Evolutionary conservation across 2,797 vertebrate genomes (phyloP), one percentile per base, ranked within the genome.

Genomic region (Alca torda): DNA sequence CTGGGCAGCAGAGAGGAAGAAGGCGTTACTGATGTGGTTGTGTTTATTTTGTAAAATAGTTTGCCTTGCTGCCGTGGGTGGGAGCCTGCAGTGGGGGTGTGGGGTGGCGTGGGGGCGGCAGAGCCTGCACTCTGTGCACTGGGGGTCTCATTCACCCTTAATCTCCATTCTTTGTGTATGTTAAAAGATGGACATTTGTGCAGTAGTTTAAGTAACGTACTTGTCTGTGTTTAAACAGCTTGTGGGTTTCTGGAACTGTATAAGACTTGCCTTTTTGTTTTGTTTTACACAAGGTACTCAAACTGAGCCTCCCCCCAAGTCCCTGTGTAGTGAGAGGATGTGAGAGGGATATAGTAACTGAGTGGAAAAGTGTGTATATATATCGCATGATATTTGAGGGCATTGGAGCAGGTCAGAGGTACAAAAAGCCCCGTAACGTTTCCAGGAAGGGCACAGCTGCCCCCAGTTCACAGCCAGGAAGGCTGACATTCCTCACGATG

Each of bases 21-120:
- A 91, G 82, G 74, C 19, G 59, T 51, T 72, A 45, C 54, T 26
- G 87, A 21, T 70, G 41, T 41, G 60, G 37, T 67, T 85, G 61
- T 69, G 92, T 92, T 94, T 78, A 59, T 94, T 97, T 59, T 79
- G 77, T 79, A 37, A 76, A 89, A 64, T 12, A 93, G 87, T 86
- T 95, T 51, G 87, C 43, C 3, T 84, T 84, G 25, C 73, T 89
- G 45, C 53, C 7, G 76, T 59, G 79, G 33, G n/a, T 37, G 10
- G 43, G 91, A 95, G 69, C 11, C 57, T 4, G 48, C 54, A 8
- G 54, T 3, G 43, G 87, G 8, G 25, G 83, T 13, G 0, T 3
- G 24, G 3, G 13, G 1, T 23, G 72, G 68, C 84, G 12, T 68
- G 37, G 37, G 39, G 60, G 11, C 6, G 37, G 19, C 4, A 14